Evolutionary conservation across 2,113 vertebrate genomes (phyloP).

Genomic region (Hemicordylus capensis): DNA sequence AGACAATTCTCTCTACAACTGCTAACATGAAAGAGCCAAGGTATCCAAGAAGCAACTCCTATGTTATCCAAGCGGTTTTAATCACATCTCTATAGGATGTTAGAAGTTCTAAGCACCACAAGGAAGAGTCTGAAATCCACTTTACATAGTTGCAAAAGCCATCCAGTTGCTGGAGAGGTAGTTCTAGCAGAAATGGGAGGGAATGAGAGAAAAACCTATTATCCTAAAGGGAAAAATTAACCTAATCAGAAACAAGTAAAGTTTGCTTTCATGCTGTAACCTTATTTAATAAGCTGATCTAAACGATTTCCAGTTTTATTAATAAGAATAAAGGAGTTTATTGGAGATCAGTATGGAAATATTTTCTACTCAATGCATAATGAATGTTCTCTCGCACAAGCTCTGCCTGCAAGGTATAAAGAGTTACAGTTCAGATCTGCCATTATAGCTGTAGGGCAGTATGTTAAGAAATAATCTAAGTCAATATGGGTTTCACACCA

Average conservation of each 20-base stretch:
- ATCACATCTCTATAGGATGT: background rate
- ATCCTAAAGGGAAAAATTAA: constrained; percentile 9
- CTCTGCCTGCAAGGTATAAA: constrained; percentile 36
- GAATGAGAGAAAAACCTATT: constrained; percentile 8
- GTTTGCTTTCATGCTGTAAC: background rate
- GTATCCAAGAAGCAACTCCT: background rate
- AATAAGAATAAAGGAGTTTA: background rate
- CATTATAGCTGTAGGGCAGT: background rate
- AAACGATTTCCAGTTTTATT: background rate
- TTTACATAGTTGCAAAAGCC: background rate
- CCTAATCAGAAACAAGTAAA: too few relatives aligned
- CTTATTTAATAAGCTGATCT: background rate
- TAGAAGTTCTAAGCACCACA: background rate
- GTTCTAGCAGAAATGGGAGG: background rate
- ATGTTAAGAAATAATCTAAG: background rate
- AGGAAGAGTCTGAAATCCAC: background rate
- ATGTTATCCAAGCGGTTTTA: background rate
- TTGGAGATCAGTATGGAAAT: constrained; percentile 32
- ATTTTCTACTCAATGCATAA: constrained; percentile 30
- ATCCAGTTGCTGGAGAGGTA: background rate
- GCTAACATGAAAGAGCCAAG: background rate
- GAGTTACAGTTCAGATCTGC: constrained; percentile 17
- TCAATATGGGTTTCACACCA: constrained; percentile 10
- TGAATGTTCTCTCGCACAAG: constrained; percentile 32
- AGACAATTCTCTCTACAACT: background rate